A percentile compares a stretch with the other conserved stretches of the same genome.
Evolutionary conservation across 2,797 vertebrate species (phyloP).

Genomic region (Lacerta bilineata): DNA sequence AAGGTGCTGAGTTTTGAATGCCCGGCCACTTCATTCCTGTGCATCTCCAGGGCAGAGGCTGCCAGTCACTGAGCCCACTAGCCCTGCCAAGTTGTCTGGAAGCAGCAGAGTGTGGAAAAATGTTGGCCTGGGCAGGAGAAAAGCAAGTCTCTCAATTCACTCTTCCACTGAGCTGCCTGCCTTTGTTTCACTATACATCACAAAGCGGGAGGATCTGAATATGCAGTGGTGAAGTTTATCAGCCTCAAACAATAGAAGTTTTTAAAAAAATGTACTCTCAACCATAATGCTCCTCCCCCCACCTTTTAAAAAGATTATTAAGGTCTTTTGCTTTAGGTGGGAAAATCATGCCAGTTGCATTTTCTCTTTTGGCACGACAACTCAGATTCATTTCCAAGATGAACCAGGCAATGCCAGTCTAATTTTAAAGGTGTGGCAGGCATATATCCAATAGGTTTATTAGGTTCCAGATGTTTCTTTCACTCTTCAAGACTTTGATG

Average conservation of each 20-base stretch:
- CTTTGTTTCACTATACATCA: conserved; percentile 26
- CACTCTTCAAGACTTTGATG: too few relatives aligned
- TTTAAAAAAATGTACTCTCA: not conserved
- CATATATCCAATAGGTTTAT: fast-evolving
- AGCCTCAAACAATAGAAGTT: conserved; percentile 2
- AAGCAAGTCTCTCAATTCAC: conserved; percentile 32
- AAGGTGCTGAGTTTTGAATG: not conserved
- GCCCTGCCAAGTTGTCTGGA: conserved; percentile 20
- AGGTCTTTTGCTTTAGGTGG: not conserved
- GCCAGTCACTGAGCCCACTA: not conserved
- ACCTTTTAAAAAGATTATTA: not conserved
- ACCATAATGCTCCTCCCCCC: too few relatives aligned
- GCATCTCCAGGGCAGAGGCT: conserved; percentile 30
- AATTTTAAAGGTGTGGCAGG: not conserved
- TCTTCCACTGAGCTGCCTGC: conserved; percentile 1
- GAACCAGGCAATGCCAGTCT: not conserved
- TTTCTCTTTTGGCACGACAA: not conserved
- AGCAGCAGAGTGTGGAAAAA: conserved; percentile 28
- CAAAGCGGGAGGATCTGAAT: not conserved
- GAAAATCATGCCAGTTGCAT: not conserved
- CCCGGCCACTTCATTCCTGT: not conserved
- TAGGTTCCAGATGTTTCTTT: not conserved
- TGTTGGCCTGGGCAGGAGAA: conserved; percentile 19
- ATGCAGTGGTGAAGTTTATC: not conserved
- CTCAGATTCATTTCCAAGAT: not conserved